phyloP scores from a whole-genome alignment of 2,797 vertebrate species.

The Eospalax fontanierii region DNA sequence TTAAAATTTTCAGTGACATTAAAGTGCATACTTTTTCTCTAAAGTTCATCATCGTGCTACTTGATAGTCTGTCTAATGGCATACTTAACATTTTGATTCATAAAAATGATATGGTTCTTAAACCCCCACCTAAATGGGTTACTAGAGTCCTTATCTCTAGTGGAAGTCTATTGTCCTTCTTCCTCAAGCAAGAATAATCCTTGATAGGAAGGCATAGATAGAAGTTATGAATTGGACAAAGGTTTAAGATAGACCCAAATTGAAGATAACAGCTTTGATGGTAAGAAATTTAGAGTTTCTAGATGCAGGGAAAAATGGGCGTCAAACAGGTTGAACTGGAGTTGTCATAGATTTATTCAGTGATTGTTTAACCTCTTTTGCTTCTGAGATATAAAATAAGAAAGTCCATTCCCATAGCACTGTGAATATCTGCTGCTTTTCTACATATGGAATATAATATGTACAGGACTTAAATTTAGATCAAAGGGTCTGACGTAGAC shows the following conservation, averaged over 20 bases:
- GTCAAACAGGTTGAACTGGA: neutral
- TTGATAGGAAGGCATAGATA: neutral
- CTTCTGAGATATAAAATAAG: neutral
- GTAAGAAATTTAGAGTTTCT: slow-evolving; percentile 28
- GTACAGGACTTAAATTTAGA: neutral
- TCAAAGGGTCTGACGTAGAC: neutral
- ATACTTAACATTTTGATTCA: slow-evolving; percentile 47
- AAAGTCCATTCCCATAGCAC: neutral
- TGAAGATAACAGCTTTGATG: neutral
- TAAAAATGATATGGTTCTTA: neutral
- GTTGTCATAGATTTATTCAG: neutral
- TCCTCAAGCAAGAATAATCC: slow-evolving; percentile 29
- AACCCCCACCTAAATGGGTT: slow-evolving; percentile 15
- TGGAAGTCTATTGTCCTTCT: neutral
- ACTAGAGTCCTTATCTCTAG: slow-evolving; percentile 50
- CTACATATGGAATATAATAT: neutral
- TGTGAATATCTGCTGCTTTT: neutral
- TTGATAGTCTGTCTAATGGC: neutral
- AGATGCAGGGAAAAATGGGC: slow-evolving; percentile 17
- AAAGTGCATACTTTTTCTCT: neutral
- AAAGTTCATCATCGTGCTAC: neutral
- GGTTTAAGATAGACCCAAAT: slow-evolving; percentile 13
- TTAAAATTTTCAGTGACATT: neutral
- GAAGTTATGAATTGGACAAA: neutral
- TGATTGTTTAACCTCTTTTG: neutral